Evolutionary conservation across 2,113 vertebrate genomes (phyloP).

Genomic region (Dolichotis patagonum): DNA sequence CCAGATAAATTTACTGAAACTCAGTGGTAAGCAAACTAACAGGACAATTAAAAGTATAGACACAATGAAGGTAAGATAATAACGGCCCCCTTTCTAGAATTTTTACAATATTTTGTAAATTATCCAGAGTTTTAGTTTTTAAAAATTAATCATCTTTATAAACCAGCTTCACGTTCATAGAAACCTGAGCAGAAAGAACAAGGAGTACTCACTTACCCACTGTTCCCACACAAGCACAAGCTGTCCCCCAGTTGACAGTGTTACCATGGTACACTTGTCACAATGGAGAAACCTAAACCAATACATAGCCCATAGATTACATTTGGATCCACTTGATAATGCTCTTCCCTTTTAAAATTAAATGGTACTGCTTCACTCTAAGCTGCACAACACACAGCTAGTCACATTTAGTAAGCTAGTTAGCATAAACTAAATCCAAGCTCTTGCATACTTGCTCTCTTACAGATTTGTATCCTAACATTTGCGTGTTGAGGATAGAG

Average conservation of each 20-base stretch:
- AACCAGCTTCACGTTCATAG: neutral
- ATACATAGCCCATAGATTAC: neutral
- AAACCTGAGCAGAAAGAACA: neutral
- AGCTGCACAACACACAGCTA: neutral
- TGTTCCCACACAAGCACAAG: neutral
- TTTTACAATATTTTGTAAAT: slow-evolving; percentile 41
- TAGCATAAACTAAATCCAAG: neutral
- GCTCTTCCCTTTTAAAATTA: neutral
- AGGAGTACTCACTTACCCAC: neutral
- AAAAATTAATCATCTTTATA: neutral
- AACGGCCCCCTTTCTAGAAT: neutral
- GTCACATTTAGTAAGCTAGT: neutral
- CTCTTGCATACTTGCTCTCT: neutral
- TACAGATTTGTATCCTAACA: neutral
- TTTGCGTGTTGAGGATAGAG: neutral
- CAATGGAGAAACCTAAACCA: neutral
- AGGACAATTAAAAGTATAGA: slow-evolving; percentile 21
- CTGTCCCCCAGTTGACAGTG: neutral
- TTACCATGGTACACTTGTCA: neutral
- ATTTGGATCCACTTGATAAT: neutral
- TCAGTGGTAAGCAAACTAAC: neutral
- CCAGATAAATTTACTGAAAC: slow-evolving; percentile 31
- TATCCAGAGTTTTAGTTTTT: neutral
- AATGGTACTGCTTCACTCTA: neutral
- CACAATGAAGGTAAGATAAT: neutral